Base-by-base conservation (phyloP, 2,888 invertebrate species). In the Leptopilina drosophilae region DNA sequence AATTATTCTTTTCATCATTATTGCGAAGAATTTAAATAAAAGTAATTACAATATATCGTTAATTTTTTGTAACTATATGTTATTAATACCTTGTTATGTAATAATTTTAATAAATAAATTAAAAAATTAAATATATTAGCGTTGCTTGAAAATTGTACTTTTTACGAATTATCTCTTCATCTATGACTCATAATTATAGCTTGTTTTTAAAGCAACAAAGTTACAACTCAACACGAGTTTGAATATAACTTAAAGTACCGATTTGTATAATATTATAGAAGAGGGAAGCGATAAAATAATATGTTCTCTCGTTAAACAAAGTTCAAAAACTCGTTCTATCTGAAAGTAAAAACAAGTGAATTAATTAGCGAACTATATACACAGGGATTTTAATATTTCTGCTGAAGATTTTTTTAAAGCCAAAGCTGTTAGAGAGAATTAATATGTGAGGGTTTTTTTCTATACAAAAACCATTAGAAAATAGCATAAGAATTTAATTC, bases 291-390 rank as follows among this genome's bases (percentile, higher is more conserved):
- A 46, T 67, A 12, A 20, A 67, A 46, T 67, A 15, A 67, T 49
- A 49, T 49, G 49, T 46, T 67, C 40, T 20, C 67, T 49, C 15
- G 40, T 49, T 67, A 67, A 33, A 9, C n/a, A 46, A 49, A 67
- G 67, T 49, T 67, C 67, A 46, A 67, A 67, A 67, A 67, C 67
- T 67, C 46, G 67, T 67, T 67, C 20, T 12, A 49, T 49, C 67
- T 67, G 15, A 11, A 67, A 67, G 67, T 49, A 67, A 67, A 67
- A 67, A 15, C 46, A 67, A 67, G 67, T 67, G 8, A 67, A 67
- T 67, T 49, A 67, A 67, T 67, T 67, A 46, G 67, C 6, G 62
- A 59, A 59, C 46, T 49, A 49, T 49, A 49, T 49, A 9, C 7
- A 15, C 46, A 42, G 20, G 7, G 49, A 49, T 15, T 46, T 67